Base-by-base conservation (phyloP, 2,797 vertebrate species). In the Lacerta viridis region DNA sequence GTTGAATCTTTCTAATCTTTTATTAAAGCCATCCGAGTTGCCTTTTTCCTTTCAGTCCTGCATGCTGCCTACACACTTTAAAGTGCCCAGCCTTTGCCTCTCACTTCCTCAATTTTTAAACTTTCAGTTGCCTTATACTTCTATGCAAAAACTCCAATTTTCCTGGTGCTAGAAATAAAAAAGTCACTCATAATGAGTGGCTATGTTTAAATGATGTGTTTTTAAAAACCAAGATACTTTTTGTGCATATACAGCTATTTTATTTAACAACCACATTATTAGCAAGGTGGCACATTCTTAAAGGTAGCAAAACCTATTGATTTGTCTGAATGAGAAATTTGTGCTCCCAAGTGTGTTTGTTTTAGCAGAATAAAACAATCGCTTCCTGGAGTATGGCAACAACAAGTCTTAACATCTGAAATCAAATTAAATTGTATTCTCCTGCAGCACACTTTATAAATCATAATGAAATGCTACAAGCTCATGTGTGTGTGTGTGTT, bases 401-500 rank as follows among this genome's bases (percentile, higher is more conserved):
- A 90, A 93, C 90, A 86, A 93, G 83, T 87, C 72, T 92, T 95
- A 74, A 92, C 90, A 95, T 96, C 90, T 94, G 95, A 96, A 97
- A 95, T 94, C 91, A 97, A 96, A 97, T 97, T 96, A 97, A 97
- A 95, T 76, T 92, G 89, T 94, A 95, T 97, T 97, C 91, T 96
- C 94, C 87, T 90, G 86, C 92, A 96, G 92, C 89, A 94, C 91
- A 93, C 94, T 96, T 95, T 94, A 97, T 97, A 97, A 97, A 97
- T 97, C 96, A 96, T 96, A 95, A 96, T 92, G 95, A 97, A 97
- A 97, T 94, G 95, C 96, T 95, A 96, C 91, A 94, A 95, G 94
- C 94, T 83, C 88, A 2, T 93, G 33, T 84, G 46, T 71, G 15
- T 59, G 50, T 72, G 46, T 39, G 9, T 69, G 39, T 84, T 43